Percentiles rank a stretch among this genome's conserved stretches.
phyloP scores from a whole-genome alignment of 2,113 vertebrate genomes.

The Pionites leucogaster region DNA sequence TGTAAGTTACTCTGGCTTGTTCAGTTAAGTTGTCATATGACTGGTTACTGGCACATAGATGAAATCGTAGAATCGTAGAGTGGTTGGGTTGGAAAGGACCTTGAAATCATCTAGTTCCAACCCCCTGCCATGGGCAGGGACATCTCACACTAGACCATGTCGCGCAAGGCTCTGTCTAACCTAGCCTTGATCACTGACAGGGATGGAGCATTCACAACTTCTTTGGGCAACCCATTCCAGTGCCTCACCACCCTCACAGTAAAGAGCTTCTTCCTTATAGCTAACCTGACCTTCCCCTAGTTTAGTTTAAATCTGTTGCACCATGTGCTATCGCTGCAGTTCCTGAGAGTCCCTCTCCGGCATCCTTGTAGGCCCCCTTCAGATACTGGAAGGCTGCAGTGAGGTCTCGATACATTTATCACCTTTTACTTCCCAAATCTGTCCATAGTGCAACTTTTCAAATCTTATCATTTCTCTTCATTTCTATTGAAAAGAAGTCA shows the following conservation, averaged over 20 bases:
- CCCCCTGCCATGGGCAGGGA: not conserved
- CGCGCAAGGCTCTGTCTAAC: not conserved
- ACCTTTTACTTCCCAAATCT: not conserved
- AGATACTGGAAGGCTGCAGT: not conserved
- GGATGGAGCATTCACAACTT: not conserved
- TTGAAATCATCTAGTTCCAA: not conserved
- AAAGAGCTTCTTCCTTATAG: not conserved
- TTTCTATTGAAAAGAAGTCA: not conserved
- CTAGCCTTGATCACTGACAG: not conserved
- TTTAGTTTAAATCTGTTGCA: not conserved
- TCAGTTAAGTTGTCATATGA: rapidly evolving
- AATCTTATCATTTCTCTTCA: not conserved
- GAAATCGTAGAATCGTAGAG: not conserved
- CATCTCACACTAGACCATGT: not conserved
- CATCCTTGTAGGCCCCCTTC: not conserved
- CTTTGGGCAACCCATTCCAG: not conserved
- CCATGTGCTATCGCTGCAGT: not conserved
- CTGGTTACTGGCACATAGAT: not conserved
- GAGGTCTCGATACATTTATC: not conserved
- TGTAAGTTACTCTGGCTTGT: not conserved
- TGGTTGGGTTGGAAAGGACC: not conserved
- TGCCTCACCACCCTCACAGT: not conserved
- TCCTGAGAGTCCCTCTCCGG: not conserved
- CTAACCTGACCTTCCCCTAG: not conserved
- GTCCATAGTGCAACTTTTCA: not conserved